Evolutionary conservation across 1,140 invertebrate species (phyloP), one percentile per base, ranked within the genome.

Genomic region (Spodoptera litura): DNA sequence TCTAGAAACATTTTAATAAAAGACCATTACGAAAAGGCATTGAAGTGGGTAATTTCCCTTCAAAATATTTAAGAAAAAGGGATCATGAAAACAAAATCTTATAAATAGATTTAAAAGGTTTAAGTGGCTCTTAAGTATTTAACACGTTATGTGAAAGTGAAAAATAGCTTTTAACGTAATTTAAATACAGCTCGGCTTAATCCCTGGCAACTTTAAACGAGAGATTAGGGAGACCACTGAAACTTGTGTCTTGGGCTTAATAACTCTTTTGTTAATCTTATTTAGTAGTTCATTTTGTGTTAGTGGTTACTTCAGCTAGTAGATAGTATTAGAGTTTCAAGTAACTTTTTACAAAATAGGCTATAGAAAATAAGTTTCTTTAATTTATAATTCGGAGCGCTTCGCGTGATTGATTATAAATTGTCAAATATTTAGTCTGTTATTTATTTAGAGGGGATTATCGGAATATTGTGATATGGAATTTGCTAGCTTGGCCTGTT

Each of bases 81-180:
- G 3, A 66, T 52, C 49, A 31, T 35, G 49, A 70, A 70, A 51
- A 70, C 49, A 70, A 52, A 53, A 70, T 70, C 66, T 52, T 44
- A 61, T 27, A 20, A 74, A 59, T 49, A 59, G 10, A 59, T 49
- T 49, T 44, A 61, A 51, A 74, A 74, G 53, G 38, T 62, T 64
- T 53, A 62, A 64, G 12, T 44, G 44, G 59, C 35, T 49, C 3
- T 64, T 75, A 10, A 75, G 44, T 12, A 15, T 56, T 27, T 49
- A 31, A 51, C 49, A 74, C 56, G 44, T 51, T 61, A 58, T 75
- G 73, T 4, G 51, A 62, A 52, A 51, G 49, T 53, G 72, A 64
- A 75, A 53, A 75, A 75, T 49, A 75, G 51, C 59, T 75, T 64
- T 75, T 75, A 62, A 25, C 49, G 55, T 74, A 74, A 74, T 61